Base-by-base conservation (phyloP, 2,113 vertebrate genomes). In the Dicrurus megarhynchus region DNA sequence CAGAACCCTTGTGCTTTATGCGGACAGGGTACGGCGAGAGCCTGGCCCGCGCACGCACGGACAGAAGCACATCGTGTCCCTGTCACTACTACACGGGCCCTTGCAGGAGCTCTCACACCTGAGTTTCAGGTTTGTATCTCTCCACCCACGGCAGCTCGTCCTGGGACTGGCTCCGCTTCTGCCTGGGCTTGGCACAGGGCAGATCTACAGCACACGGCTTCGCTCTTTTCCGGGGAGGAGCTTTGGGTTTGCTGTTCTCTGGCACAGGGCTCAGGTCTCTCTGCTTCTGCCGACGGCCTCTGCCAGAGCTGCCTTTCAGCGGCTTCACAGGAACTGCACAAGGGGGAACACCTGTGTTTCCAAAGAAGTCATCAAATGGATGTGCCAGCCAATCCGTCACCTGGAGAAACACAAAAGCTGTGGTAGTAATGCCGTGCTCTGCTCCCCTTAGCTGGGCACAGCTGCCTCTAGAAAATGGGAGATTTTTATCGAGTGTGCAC, bases 141-240 rank as follows among this genome's bases (percentile, higher is more conserved):
- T 99, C 99, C 95, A 99, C 98, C 99, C 99, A 99, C 0, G 99
- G 96, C 61, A 89, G 69, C 39, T 98, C 98, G 93, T 98, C 96
- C 59, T 97, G 97, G 82, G 97, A 77, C 3, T 86, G 81, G 46
- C 50, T 84, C 13, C 46, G 57, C 5, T 81, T 79, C 61, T 95
- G 94, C 50, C 90, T 96, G 68, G 82, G 57, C 42, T 52, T 46
- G 79, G 73, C 73, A 49, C 46, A 47, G 42, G 82, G 93, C n/a
- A 87, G 79, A 42, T 97, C 95, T 14, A 35, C 79, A 16, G 77
- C 82, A 35, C 84, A 44, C 0, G 49, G 37, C 12, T 98, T 97
- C 73, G 85, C 96, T 94, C 97, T 98, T 95, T 98, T 99, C 93
- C 97, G 98, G 73, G 87, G 47, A 5, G 87, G 64, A 69, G 60